Percentiles rank a stretch among this genome's conserved stretches.
Evolutionary conservation across 2,113 vertebrate genomes (phyloP).

Genomic region (Coptodon rendalli): DNA sequence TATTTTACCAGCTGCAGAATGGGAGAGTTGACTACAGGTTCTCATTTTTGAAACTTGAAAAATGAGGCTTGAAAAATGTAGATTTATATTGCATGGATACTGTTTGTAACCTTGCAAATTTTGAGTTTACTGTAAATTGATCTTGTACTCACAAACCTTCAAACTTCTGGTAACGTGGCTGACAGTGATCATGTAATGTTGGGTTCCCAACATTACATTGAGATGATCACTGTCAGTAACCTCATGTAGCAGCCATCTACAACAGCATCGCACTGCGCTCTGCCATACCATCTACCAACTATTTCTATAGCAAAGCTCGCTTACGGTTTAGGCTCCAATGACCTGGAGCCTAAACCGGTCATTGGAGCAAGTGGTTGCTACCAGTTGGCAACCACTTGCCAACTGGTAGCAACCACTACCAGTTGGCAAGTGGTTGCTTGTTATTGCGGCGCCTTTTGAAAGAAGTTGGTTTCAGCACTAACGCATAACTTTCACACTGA

Average conservation of each 20-base stretch:
- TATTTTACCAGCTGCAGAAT: neutral
- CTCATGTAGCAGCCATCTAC: neutral
- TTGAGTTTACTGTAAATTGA: accelerated
- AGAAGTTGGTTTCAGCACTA: neutral
- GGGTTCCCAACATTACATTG: neutral
- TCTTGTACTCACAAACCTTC: accelerated
- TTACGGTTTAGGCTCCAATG: neutral
- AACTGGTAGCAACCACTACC: neutral
- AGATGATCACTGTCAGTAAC: neutral
- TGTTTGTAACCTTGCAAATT: neutral
- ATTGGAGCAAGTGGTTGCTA: neutral
- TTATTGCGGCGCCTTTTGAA: neutral
- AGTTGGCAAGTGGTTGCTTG: neutral
- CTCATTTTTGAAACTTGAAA: neutral
- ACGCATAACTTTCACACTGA: neutral
- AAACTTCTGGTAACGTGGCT: neutral
- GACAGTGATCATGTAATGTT: neutral
- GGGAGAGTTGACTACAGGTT: neutral
- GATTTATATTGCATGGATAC: neutral
- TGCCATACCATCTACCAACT: neutral
- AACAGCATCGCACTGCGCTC: neutral
- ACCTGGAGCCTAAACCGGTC: neutral
- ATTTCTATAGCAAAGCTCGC: neutral
- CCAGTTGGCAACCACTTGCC: neutral
- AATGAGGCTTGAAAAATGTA: neutral